Evolutionary conservation across 1,140 invertebrate genomes (phyloP).

Genomic region (Acarapis woodi): DNA sequence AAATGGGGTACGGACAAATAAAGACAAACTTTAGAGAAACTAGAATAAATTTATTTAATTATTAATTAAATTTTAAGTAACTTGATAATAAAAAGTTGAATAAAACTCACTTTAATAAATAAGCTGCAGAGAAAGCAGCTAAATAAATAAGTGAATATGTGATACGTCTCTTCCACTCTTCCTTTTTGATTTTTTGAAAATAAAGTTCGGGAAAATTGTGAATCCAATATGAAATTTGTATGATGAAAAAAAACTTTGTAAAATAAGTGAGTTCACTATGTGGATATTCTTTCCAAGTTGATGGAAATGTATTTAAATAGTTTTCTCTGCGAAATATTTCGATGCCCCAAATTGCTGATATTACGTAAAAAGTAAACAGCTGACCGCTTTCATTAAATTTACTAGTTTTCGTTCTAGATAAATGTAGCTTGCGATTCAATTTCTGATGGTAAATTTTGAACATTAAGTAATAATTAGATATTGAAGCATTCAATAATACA

Average conservation of each 20-base stretch:
- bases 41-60: too few species aligned
- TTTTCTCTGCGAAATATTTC: constrained; percentile 36
- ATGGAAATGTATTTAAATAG: constrained; percentile 3
- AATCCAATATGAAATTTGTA: constrained; percentile 80
- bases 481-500: background rate
- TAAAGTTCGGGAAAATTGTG: constrained; percentile 89
- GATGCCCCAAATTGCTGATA: constrained; percentile 66
- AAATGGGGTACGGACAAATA: constrained; percentile 73
- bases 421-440: constrained; percentile 75
- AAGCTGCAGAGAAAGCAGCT: constrained; percentile 45
- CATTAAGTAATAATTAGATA: background rate
- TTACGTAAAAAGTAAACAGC: constrained; percentile 56
- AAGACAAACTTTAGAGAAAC: constrained; percentile 66
- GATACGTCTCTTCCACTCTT: constrained; percentile 19
- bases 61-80: constrained; percentile 12
- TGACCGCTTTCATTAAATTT: constrained; percentile 95
- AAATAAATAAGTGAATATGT: constrained; percentile 41
- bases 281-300: constrained; percentile 37
- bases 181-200: constrained; percentile 45
- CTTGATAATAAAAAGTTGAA: constrained; percentile 2
- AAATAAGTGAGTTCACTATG: constrained; percentile 46
- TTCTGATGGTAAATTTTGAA: constrained; percentile 32
- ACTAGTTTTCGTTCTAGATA: constrained; percentile 81
- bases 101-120: constrained; percentile 51
- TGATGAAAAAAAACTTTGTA: constrained; percentile 77